phyloP scores from a whole-genome alignment of 2,797 vertebrate species.

The Spea hammondii region DNA sequence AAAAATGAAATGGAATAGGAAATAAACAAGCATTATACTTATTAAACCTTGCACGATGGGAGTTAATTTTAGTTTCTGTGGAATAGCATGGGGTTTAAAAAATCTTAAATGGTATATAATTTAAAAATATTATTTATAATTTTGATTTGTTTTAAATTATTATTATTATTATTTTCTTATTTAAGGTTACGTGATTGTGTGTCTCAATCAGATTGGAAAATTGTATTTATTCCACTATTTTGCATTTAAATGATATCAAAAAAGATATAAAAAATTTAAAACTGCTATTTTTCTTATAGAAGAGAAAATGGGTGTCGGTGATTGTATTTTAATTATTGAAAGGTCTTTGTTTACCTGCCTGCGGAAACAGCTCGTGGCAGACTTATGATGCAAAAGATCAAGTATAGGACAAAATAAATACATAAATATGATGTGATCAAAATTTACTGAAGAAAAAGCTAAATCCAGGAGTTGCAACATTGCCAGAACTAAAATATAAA shows the following conservation, averaged over 20 bases:
- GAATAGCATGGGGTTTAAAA: constrained; percentile 72
- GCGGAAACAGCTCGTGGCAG: constrained; percentile 80
- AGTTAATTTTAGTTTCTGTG: constrained; percentile 67
- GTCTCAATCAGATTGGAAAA: constrained; percentile 85
- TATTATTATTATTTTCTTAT: constrained; percentile 70
- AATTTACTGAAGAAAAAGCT: constrained; percentile 65
- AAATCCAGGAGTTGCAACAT: constrained; percentile 88
- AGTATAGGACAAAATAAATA: constrained; percentile 70
- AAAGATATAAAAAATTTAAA: constrained; percentile 82
- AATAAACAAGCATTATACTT: constrained; percentile 60
- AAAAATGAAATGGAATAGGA: constrained; percentile 54
- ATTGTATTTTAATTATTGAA: constrained; percentile 92
- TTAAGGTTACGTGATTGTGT: constrained; percentile 88
- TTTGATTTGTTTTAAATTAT: constrained; percentile 66
- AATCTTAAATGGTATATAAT: constrained; percentile 70
- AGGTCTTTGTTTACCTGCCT: constrained; percentile 86
- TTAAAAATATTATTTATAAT: constrained; percentile 70
- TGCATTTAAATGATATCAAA: constrained; percentile 83
- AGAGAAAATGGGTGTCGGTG: constrained; percentile 81
- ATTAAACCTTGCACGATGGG: constrained; percentile 66
- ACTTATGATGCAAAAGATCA: constrained; percentile 78
- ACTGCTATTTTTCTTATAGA: constrained; percentile 90
- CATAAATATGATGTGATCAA: constrained; percentile 44
- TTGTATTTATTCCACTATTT: constrained; percentile 88
- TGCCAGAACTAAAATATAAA: constrained; percentile 84